These are phyloP conservation scores for Mamestra configurata DNA, from an alignment of 1,140 invertebrate species.

Conservation along the genomic window DNA sequence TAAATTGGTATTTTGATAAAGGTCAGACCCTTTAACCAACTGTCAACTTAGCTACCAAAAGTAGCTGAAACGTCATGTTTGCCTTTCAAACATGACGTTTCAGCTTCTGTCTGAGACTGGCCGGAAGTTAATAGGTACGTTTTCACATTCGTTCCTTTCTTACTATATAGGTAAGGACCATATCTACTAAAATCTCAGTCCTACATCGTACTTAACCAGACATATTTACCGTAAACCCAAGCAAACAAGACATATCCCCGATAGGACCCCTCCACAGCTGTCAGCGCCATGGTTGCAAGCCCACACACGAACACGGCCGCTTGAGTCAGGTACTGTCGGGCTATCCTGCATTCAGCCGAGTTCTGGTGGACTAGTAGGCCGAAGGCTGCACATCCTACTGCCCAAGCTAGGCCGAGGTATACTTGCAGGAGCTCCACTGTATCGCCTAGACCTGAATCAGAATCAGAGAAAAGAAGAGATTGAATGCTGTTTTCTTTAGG, in stretches of 20 bases:
- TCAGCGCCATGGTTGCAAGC: conserved; percentile 94
- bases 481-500: not conserved
- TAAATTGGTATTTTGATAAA: too few species aligned
- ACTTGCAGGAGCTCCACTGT: conserved; percentile 92
- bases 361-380: conserved; percentile 95
- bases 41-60: too few species aligned
- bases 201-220: too few species aligned
- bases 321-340: conserved; percentile 94
- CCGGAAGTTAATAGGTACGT: too few species aligned
- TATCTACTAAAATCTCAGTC: too few species aligned
- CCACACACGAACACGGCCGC: conserved; percentile 93
- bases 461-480: too few species aligned
- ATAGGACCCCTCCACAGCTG: conserved; percentile 93
- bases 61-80: too few species aligned
- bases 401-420: conserved; percentile 94
- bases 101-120: too few species aligned
- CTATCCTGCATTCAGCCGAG: conserved; percentile 94
- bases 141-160: too few species aligned
- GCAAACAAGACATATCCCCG: conserved; percentile 94
- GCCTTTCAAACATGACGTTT: too few species aligned
- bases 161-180: too few species aligned
- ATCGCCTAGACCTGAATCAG: conserved; percentile 89
- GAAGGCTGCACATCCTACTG: conserved; percentile 93
- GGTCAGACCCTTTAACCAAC: too few species aligned
- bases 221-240: conserved; percentile 94